Evolutionary conservation across 1,140 invertebrate genomes (phyloP).

Genomic region (Calephelis virginiensis): DNA sequence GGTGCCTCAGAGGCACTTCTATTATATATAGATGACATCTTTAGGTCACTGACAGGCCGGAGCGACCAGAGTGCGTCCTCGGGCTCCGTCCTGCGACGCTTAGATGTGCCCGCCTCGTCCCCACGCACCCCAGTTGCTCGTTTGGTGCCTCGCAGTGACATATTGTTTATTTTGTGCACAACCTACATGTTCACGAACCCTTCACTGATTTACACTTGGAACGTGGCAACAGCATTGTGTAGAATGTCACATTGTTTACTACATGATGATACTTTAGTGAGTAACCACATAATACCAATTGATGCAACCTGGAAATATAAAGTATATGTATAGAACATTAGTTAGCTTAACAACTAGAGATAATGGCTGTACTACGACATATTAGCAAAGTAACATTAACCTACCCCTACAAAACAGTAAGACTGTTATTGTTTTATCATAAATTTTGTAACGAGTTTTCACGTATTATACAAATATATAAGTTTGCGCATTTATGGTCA

Average conservation of each 20-base stretch:
- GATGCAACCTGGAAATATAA: conserved; percentile 44
- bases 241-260: conserved; percentile 73
- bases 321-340: conserved; percentile 7
- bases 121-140: conserved; percentile 77
- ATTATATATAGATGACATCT: conserved; percentile 93
- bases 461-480: conserved; percentile 49
- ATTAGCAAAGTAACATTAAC: not conserved
- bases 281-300: conserved; percentile 40
- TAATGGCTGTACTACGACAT: not conserved
- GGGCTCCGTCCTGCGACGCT: conserved; percentile 83
- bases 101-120: conserved; percentile 82
- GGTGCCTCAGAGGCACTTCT: conserved; percentile 92
- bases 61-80: conserved; percentile 88
- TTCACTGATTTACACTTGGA: conserved; percentile 71
- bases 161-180: conserved; percentile 56
- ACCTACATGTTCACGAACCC: conserved; percentile 72
- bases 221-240: conserved; percentile 71
- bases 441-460: conserved; percentile 29
- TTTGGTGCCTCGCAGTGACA: conserved; percentile 73
- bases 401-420: not conserved
- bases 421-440: conserved; percentile 15
- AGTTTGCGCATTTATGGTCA: conserved; percentile 32
- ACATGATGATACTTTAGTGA: conserved; percentile 69
- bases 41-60: conserved; percentile 89
- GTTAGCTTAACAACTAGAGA: not conserved